phyloP scores from a whole-genome alignment of 2,797 vertebrate species.

The Trachops cirrhosus region DNA sequence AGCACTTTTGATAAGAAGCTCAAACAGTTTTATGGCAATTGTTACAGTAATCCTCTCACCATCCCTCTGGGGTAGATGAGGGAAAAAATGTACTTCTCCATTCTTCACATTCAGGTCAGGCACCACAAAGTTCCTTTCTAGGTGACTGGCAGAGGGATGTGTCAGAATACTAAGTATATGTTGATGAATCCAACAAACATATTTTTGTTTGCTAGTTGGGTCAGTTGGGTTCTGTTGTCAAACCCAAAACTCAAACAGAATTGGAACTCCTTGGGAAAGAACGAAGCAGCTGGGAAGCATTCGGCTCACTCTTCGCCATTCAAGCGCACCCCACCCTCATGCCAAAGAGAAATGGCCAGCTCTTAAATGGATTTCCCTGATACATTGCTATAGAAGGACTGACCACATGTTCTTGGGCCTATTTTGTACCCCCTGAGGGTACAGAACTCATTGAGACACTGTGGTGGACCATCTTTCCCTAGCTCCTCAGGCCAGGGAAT shows the following conservation, averaged over 20 bases:
- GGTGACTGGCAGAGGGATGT: background rate
- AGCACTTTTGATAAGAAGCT: conserved; percentile 59
- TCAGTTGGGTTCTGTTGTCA: background rate
- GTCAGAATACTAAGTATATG: background rate
- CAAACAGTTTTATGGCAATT: conserved; percentile 55
- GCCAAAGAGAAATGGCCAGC: background rate
- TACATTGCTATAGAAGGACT: background rate
- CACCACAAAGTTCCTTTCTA: background rate
- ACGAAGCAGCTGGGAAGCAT: background rate
- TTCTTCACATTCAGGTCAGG: background rate
- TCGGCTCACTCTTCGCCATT: background rate
- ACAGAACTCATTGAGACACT: background rate
- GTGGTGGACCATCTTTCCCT: background rate
- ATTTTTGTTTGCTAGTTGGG: background rate
- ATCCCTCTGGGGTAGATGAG: background rate
- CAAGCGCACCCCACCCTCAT: background rate
- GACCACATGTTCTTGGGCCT: background rate
- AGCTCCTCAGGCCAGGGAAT: background rate
- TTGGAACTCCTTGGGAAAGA: background rate
- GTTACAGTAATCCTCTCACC: conserved; percentile 52
- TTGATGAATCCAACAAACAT: background rate
- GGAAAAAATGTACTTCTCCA: background rate
- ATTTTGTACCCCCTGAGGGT: background rate
- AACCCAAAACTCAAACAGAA: background rate
- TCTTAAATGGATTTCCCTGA: background rate